Evolutionary conservation across 2,113 vertebrate genomes (phyloP).

Genomic region (Saguinus imperator): DNA sequence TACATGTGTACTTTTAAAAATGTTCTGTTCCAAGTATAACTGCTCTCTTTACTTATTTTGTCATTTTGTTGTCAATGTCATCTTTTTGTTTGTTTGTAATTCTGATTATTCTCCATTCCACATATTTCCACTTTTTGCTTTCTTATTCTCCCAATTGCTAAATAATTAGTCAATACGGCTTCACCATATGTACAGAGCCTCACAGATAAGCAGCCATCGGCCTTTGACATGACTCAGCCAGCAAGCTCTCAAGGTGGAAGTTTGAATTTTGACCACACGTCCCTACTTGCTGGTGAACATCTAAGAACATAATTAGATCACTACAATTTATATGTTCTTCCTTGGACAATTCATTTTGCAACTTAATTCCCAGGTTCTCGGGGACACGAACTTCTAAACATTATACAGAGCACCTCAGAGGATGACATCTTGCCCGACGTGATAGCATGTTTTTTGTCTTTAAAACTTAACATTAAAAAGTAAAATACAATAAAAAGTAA

Average conservation of each 20-base stretch:
- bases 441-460: neutral
- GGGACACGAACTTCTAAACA: neutral
- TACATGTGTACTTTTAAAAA: neutral
- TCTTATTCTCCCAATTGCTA: constrained; percentile 81
- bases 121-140: neutral
- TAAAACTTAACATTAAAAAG: constrained; percentile 34
- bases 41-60: neutral
- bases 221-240: constrained; percentile 76
- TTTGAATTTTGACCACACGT: constrained; percentile 63
- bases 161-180: constrained; percentile 81
- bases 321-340: constrained; percentile 37
- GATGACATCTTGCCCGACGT: neutral
- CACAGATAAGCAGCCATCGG: constrained; percentile 72
- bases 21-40: neutral
- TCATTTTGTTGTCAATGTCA: neutral
- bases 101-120: neutral
- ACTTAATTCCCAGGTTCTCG: neutral
- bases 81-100: neutral
- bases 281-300: constrained; percentile 64
- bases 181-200: constrained; percentile 69
- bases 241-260: constrained; percentile 60
- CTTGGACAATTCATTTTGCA: constrained; percentile 60
- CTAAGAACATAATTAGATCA: constrained; percentile 69
- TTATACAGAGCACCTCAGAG: neutral
- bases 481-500: constrained; percentile 34